Evolutionary conservation across 2,797 vertebrate genomes (phyloP), one percentile per base, ranked within the genome.

Genomic region (Pseudochirops cupreus): DNA sequence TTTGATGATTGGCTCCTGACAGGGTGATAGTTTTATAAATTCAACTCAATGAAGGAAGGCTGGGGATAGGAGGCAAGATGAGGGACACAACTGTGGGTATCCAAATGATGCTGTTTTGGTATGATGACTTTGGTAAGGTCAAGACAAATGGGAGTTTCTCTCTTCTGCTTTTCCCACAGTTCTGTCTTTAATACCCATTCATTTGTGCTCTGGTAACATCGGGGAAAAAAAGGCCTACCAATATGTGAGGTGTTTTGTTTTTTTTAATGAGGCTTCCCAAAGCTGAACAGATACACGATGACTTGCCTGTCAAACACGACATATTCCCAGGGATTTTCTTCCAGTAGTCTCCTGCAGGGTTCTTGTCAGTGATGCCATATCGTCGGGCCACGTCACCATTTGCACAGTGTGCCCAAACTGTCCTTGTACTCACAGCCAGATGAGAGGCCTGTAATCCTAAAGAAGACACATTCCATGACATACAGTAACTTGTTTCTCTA

Each of bases 291-390:
- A 94, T 93, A 14, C 18, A 87, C 9, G 12, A 12, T 67, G 93
- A 97, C 99, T 98, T 96, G 99, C 99, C 99, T 98, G 99, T 99
- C 92, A 99, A 97, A 97, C 99, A 99, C 3, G 98, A 98, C 94
- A 99, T 98, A 0, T 96, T 98, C 18, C 99, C 99, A 0, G 99
- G 99, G 87, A 99, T 99, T 97, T 99, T 99, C 98, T 99, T 99
- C 99, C 99, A 99, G 98, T 99, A 99, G 95, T 99, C 99, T 92
- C 99, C 99, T 0, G 99, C 99, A 0, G 99, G 99, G 96, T 99
- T 99, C 95, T 99, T 99, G 95, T 99, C 99, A 0, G 99, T 99
- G 98, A 99, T 56, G 3, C 99, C 99, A 0, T 99, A 99, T 0
- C 99, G 99, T 5, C 99, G 99, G 82, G 99, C 99, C 5, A 99